Evolutionary conservation across 2,888 invertebrate species (phyloP).

Genomic region (Dynastes grantii): DNA sequence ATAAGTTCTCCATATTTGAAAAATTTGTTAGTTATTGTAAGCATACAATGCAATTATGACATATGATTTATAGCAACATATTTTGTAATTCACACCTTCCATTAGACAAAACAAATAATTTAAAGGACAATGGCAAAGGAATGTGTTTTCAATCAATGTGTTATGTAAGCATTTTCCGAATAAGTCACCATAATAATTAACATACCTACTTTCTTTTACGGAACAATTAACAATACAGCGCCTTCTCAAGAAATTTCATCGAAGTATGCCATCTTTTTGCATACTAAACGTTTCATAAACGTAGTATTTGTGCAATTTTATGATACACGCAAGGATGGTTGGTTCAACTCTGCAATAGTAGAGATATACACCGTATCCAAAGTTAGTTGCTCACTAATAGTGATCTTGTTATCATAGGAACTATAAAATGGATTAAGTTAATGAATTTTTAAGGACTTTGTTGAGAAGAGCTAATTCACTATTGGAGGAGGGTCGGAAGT

Average conservation of each 20-base stretch:
- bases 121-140: slow-evolving; percentile 1
- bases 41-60: too few species aligned
- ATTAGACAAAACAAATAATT: not conserved
- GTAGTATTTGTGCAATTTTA: slow-evolving; percentile 25
- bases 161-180: slow-evolving; percentile 28
- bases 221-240: slow-evolving; percentile 45
- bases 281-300: slow-evolving; percentile 38
- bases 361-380: too few species aligned
- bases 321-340: slow-evolving; percentile 8
- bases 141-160: slow-evolving; percentile 9
- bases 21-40: too few species aligned
- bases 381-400: too few species aligned
- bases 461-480: too few species aligned
- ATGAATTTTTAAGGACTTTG: too few species aligned
- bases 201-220: slow-evolving; percentile 39
- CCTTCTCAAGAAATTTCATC: slow-evolving; percentile 42
- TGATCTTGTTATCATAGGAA: too few species aligned
- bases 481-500: too few species aligned
- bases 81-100: not conserved
- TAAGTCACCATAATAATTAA: slow-evolving; percentile 35
- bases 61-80: not conserved
- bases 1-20: too few species aligned
- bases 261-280: slow-evolving; percentile 44
- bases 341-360: too few species aligned
- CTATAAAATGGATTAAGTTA: too few species aligned